phyloP scores from a whole-genome alignment of 2,888 invertebrate genomes.

The Coleophora deauratella region DNA sequence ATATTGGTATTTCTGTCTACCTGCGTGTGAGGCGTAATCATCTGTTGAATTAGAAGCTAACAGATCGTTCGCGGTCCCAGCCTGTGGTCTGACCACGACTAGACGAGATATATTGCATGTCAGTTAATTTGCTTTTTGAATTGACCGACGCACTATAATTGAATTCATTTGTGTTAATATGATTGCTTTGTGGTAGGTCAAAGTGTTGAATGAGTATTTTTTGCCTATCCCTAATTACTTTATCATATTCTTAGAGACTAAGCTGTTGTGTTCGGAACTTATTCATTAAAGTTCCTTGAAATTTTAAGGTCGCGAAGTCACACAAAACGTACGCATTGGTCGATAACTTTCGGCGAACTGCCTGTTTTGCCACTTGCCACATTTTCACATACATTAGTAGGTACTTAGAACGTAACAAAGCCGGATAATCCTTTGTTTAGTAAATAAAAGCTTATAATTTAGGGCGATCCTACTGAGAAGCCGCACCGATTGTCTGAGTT shows the following conservation, averaged over 20 bases:
- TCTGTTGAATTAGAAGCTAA: conserved; percentile 38
- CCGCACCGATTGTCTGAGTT: too few relatives aligned
- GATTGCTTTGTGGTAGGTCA: conserved; percentile 1
- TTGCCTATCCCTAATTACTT: too few relatives aligned
- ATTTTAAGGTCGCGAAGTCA: too few relatives aligned
- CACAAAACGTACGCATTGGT: too few relatives aligned
- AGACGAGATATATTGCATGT: conserved; percentile 18
- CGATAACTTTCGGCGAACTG: too few relatives aligned
- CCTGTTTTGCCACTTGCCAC: not conserved
- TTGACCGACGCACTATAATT: conserved; percentile 18
- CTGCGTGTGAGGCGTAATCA: conserved; percentile 51
- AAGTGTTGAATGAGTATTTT: too few relatives aligned
- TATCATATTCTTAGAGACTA: too few relatives aligned
- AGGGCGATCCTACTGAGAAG: conserved; percentile 28
- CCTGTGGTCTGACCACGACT: not conserved
- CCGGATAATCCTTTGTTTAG: conserved; percentile 43
- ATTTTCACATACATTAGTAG: not conserved
- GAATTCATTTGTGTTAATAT: conserved; percentile 18
- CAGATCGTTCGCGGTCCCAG: conserved; percentile 15
- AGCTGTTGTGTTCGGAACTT: too few relatives aligned
- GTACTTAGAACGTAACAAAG: conserved; percentile 11
- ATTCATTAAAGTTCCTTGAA: too few relatives aligned
- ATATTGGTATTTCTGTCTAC: conserved; percentile 41
- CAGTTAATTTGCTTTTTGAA: conserved; percentile 32
- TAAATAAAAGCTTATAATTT: conserved; percentile 22